These are phyloP conservation scores for Ornithorhynchus anatinus DNA, from an alignment of 2,113 vertebrate genomes.

Conservation along the genomic window DNA sequence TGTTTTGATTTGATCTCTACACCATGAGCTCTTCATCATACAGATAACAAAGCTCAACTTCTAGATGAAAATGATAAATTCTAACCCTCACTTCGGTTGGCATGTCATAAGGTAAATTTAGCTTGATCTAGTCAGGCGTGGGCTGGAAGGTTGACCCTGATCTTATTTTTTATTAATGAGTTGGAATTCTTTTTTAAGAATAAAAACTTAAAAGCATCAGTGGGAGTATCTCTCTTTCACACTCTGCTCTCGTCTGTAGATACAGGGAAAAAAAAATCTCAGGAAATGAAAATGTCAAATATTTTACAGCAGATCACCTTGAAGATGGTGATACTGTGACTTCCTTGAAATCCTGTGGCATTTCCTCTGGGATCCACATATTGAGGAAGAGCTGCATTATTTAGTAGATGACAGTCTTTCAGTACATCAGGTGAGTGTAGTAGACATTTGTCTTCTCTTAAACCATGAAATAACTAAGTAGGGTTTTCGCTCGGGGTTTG, in stretches of 20 bases:
- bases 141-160: not conserved
- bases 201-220: not conserved
- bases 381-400: no score
- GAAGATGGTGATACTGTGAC: not conserved
- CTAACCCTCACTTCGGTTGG: not conserved
- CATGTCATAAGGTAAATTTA: not conserved
- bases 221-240: not conserved
- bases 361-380: no score
- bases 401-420: no score
- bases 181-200: not conserved
- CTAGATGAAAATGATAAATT: conserved; percentile 6
- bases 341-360: no score
- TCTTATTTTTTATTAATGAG: not conserved
- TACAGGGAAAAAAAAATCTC: not conserved
- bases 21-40: no score
- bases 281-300: conserved; percentile 10
- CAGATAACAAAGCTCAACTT: not conserved
- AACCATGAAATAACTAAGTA: no score
- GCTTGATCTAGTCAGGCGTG: not conserved
- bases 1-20: no score
- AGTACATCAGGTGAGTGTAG: no score
- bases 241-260: not conserved
- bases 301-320: conserved; percentile 14
- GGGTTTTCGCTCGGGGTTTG: no score
- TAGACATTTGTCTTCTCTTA: no score